Evolutionary conservation across 2,888 invertebrate genomes (phyloP), one percentile per base, ranked within the genome.

Genomic region (Horisme vitalbata): DNA sequence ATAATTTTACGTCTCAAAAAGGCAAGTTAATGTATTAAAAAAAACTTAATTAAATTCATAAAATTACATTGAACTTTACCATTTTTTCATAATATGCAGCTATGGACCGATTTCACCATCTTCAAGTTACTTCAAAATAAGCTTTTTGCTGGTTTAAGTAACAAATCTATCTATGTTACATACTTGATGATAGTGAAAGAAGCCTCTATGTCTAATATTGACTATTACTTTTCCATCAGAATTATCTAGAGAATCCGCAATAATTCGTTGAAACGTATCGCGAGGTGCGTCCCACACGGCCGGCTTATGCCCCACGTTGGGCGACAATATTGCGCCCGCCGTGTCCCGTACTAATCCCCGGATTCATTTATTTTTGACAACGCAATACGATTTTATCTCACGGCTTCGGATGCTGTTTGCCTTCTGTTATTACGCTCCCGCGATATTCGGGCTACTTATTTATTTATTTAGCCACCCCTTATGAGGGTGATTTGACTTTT

Each of bases 331-430:
- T 85, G 86, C 83, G 76, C 74, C 75, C 76, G 75, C 79, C 80
- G 81, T 83, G 83, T 82, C 83, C 82, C 77, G 77, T 72, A 79
- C 87, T 89, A 89, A 89, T 89, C 89, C 87, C 75, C 66, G 84
- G 87, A 88, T 89, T 89, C 88, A 89, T 89, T 89, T 89, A 89
- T 89, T 89, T 89, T 89, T 89, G 89, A 89, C 89, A 88, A 88
- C 89, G 88, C 89, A 85, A 89, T 87, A 86, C 87, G 88, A 89
- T 89, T 89, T 87, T 89, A 88, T 89, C 89, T 87, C 85, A 82
- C 79, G 85, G 87, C 88, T 87, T 88, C 88, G 84, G 84, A 85
- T 86, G 86, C 86, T 88, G 88, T 89, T 89, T 89, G 87, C 88
- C 85, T 79, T 83, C 84, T 85, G 87, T 87, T 89, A 87, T 87